A percentile compares a stretch with the other conserved stretches of the same genome.
These are phyloP conservation scores for Neopipo cinnamomea DNA, from an alignment of 2,113 vertebrate species.

Conservation along the genomic window DNA sequence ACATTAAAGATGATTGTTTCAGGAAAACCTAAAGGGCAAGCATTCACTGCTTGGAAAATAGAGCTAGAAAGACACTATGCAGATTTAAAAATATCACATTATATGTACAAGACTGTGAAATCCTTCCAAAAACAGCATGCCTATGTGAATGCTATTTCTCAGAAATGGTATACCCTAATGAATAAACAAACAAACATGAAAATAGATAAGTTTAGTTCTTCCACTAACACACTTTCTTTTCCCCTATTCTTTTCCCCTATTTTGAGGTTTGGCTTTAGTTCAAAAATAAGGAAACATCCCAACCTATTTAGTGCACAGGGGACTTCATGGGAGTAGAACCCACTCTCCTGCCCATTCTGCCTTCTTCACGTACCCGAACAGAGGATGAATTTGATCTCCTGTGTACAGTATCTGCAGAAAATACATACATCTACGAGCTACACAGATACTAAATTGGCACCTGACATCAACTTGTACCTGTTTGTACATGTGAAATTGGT, in stretches of 20 bases:
- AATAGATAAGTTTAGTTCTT: background rate
- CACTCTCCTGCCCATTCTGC: background rate
- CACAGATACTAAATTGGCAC: background rate
- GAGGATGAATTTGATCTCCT: background rate
- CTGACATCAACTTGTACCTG: background rate
- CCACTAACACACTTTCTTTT: background rate
- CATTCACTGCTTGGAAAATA: background rate
- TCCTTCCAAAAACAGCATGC: background rate
- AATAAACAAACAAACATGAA: slow-evolving; percentile 15
- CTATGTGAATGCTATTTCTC: background rate
- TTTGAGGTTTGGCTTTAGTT: background rate
- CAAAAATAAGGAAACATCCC: background rate
- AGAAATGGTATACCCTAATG: background rate
- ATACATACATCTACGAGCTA: background rate
- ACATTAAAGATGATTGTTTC: background rate
- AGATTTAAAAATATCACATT: background rate
- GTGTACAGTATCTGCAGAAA: background rate
- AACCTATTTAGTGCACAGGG: background rate
- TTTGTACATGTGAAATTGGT: background rate
- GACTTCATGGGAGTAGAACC: background rate
- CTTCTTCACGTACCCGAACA: background rate
- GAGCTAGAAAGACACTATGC: background rate
- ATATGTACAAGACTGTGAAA: background rate
- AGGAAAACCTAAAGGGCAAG: background rate
- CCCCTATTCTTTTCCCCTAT: background rate